Evolutionary conservation across 2,797 vertebrate species (phyloP), one percentile per base, ranked within the genome.

Genomic region (Chiloscyllium punctatum): DNA sequence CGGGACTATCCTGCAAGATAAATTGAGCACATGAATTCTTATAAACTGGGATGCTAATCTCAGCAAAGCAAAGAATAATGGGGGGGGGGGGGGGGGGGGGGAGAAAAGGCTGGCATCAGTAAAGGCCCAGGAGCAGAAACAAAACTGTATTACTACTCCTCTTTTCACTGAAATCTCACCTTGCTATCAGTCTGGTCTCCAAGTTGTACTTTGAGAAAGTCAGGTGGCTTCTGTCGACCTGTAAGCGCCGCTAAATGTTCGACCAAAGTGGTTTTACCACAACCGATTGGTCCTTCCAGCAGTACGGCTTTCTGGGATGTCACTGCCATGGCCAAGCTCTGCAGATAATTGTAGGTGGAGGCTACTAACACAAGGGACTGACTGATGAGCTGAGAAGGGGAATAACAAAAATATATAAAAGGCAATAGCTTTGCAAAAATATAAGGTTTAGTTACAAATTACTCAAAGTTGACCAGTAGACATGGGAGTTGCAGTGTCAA

Each of bases 131-230:
- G 42, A 96, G 18, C 11, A 79, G 4, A 74, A 37, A 77, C 23
- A 72, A 74, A 95, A 72, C 0, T 57, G 16, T 53, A n/a, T 21
- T 42, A 69, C 8, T 95, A 23, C 9, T 42, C 53, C 8, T 7
- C 48, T 74, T 87, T 33, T 37, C 23, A n/a, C 30, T 2, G 2
- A 87, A 72, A 7, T 21, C 96, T 98, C 97, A 99, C 99, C 98
- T 99, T 99, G 97, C 99, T 99, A 96, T 99, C 99, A 0, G 99
- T 99, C 96, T 99, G 99, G 98, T 99, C 99, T 84, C 99, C 99
- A 42, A 99, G 98, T 77, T 99, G 99, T 95, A 99, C 98, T 97
- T 99, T 99, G 33, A 99, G 98, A 96, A 99, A 98, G 88, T 98
- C 98, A 95, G 98, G 98, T 1, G 98, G 97, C 96, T 98, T 98